phyloP scores from a whole-genome alignment of 92 coral and sea anemone species.

The Metridium senile region DNA sequence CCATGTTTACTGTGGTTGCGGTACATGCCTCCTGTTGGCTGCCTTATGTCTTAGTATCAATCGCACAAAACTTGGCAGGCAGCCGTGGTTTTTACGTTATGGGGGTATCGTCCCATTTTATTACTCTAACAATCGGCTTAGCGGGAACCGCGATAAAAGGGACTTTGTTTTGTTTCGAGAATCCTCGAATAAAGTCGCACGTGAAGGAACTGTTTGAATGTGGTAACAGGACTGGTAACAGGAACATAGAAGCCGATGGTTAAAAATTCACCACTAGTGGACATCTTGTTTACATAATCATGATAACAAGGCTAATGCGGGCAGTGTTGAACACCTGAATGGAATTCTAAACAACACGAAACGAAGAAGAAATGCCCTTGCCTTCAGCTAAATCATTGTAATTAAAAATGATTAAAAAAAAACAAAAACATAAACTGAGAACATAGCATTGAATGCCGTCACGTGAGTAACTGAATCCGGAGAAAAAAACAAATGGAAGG shows the following conservation, averaged over 20 bases:
- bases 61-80: slow-evolving; percentile 45
- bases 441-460: background rate
- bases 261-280: slow-evolving; percentile 16
- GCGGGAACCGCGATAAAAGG: slow-evolving; percentile 70
- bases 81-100: slow-evolving; percentile 32
- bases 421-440: no score
- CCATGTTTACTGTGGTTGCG: slow-evolving; percentile 53
- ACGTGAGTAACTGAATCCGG: no score
- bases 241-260: slow-evolving; percentile 2
- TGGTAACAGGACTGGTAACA: background rate
- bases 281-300: background rate
- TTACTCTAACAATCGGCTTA: slow-evolving; percentile 62
- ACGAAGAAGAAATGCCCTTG: background rate
- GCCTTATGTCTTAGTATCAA: slow-evolving; percentile 61
- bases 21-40: slow-evolving; percentile 73
- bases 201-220: slow-evolving; percentile 69
- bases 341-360: background rate
- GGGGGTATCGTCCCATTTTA: slow-evolving; percentile 61
- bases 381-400: background rate
- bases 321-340: background rate
- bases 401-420: no score
- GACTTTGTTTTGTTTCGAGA: slow-evolving; percentile 66
- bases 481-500: no score
- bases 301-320: background rate
- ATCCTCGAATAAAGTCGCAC: slow-evolving; percentile 63